These are phyloP conservation scores for Luffia ferchaultella DNA, from an alignment of 2,888 invertebrate species.

Conservation along the genomic window DNA sequence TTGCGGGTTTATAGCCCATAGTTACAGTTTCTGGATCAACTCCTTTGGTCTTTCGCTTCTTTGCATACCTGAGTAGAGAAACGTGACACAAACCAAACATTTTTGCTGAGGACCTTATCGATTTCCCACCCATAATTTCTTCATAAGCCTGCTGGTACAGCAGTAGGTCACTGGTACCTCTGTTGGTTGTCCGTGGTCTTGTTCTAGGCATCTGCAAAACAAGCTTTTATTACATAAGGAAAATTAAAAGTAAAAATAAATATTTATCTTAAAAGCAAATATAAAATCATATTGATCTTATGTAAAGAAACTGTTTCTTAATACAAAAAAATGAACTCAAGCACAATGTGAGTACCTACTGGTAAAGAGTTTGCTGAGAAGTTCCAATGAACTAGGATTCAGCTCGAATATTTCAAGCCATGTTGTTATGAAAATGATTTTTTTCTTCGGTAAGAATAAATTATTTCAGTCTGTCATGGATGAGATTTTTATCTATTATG, in stretches of 20 bases:
- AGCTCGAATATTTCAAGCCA: too few species aligned
- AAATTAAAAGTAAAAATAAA: too few species aligned
- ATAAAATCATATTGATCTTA: neutral
- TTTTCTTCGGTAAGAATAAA: too few species aligned
- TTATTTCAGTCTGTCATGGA: neutral
- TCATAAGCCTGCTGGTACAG: constrained; percentile 7
- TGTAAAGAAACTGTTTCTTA: too few species aligned
- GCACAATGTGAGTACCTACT: too few species aligned
- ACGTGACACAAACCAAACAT: neutral
- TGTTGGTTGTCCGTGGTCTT: neutral
- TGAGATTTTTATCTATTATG: neutral
- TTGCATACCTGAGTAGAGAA: neutral
- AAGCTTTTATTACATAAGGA: too few species aligned
- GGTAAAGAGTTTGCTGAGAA: too few species aligned
- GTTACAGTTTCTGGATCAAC: constrained; percentile 1
- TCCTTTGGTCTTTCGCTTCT: constrained; percentile 1
- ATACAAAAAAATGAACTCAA: too few species aligned
- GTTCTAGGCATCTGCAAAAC: neutral
- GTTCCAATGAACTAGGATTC: too few species aligned
- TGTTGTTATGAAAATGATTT: neutral
- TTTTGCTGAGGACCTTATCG: neutral
- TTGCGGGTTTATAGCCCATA: constrained; percentile 2
- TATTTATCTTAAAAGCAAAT: neutral
- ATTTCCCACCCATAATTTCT: constrained; percentile 3
- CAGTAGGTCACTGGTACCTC: neutral